phyloP scores from a whole-genome alignment of 64 coral and sea anemone species.

The Stylophora pistillata region DNA sequence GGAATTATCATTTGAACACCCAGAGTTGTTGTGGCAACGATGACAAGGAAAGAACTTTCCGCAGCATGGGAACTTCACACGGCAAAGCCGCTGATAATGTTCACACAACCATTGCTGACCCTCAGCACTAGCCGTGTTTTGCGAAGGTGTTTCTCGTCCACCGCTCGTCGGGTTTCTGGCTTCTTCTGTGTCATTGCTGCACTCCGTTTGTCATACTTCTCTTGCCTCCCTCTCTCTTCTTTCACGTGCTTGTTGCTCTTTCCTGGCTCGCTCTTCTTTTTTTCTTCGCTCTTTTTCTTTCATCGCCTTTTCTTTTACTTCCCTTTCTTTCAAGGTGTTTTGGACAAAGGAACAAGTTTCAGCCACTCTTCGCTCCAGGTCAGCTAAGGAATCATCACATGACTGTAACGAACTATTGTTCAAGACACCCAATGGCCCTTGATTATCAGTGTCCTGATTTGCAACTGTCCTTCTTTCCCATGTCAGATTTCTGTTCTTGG shows the following conservation, averaged over 20 bases:
- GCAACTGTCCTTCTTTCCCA: background rate
- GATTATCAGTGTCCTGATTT: background rate
- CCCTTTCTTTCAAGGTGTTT: background rate
- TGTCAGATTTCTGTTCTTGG: too few species aligned
- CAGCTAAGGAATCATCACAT: background rate
- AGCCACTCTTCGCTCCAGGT: background rate
- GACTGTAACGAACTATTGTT: background rate
- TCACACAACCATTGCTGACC: background rate
- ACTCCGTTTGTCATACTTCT: background rate
- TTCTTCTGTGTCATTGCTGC: background rate
- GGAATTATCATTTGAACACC: slow-evolving; percentile 7
- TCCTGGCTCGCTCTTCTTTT: slow-evolving; percentile 3
- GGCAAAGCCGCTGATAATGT: slow-evolving; percentile 17
- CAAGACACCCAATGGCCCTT: background rate
- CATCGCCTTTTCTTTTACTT: background rate
- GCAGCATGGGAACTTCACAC: slow-evolving; percentile 62
- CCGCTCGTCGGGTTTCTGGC: background rate
- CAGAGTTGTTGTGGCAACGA: slow-evolving; percentile 71
- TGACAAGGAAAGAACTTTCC: slow-evolving; percentile 61
- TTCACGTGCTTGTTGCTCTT: background rate
- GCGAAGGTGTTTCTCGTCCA: background rate
- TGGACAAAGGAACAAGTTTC: background rate
- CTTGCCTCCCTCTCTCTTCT: background rate
- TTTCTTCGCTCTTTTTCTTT: slow-evolving; percentile 1
- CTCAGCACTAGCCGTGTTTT: background rate